These are phyloP conservation scores for Cottoperca gobio DNA, from an alignment of 2,797 vertebrate species.

Conservation along the genomic window DNA sequence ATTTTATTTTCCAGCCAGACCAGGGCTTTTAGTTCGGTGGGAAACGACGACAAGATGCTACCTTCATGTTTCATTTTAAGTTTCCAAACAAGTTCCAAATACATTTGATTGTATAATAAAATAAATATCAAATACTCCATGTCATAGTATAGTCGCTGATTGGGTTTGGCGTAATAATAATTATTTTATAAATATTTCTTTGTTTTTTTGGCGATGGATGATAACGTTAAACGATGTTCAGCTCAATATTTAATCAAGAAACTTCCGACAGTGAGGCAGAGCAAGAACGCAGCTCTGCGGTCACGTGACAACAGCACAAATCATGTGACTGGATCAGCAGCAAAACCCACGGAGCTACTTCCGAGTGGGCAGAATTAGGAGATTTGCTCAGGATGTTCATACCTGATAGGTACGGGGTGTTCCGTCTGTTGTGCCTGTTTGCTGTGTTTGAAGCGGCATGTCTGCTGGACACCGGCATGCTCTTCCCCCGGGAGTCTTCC, in stretches of 20 bases:
- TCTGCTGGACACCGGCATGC: slow-evolving; percentile 79
- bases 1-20: neutral
- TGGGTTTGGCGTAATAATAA: neutral
- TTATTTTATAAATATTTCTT: neutral
- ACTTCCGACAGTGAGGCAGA: neutral
- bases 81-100: neutral
- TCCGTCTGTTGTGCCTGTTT: slow-evolving; percentile 37
- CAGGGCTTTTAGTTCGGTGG: slow-evolving; percentile 3
- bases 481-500: slow-evolving; percentile 88
- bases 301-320: slow-evolving; percentile 2
- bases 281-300: accelerated
- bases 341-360: neutral
- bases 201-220: neutral
- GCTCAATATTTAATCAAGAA: neutral
- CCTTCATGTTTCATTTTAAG: neutral
- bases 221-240: too few species aligned
- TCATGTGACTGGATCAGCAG: slow-evolving; percentile 6
- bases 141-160: neutral
- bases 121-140: neutral
- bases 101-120: neutral
- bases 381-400: accelerated
- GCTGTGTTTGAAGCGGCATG: slow-evolving; percentile 35
- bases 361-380: accelerated
- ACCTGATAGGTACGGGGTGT: accelerated
- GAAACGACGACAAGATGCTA: neutral